phyloP scores from a whole-genome alignment of 2,888 invertebrate species.

The Gibbula magus region DNA sequence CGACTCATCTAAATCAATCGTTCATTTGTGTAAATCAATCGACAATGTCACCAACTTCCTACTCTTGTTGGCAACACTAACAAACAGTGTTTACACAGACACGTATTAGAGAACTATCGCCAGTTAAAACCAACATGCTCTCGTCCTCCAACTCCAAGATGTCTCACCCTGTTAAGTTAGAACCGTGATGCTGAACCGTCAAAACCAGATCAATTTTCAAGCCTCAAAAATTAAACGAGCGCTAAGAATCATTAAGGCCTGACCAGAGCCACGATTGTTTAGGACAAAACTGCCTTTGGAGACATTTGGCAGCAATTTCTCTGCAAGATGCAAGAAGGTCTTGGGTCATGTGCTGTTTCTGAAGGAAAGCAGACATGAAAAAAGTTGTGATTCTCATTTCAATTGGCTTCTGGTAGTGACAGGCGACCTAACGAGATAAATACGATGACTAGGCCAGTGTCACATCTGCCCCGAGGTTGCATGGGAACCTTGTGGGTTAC shows the following conservation, averaged over 20 bases:
- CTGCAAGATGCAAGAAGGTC: background rate
- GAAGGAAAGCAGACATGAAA: background rate
- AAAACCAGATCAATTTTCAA: background rate
- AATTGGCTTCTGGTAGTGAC: constrained; percentile 1
- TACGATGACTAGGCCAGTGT: background rate
- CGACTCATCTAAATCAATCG: constrained; percentile 7
- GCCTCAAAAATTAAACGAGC: constrained; percentile 1
- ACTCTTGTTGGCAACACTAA: background rate
- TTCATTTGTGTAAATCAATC: constrained; percentile 2
- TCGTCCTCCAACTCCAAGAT: background rate
- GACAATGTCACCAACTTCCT: background rate
- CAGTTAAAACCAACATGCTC: background rate
- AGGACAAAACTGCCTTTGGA: background rate
- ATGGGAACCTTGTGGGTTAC: background rate
- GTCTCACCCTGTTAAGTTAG: background rate
- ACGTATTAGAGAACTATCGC: constrained; percentile 3
- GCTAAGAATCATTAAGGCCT: background rate
- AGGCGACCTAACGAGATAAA: constrained; percentile 7
- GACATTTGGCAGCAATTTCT: constrained; percentile 18
- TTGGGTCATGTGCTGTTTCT: constrained; percentile 7
- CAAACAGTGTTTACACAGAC: constrained; percentile 11
- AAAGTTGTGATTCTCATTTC: background rate
- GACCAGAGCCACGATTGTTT: constrained; percentile 14
- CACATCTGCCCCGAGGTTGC: background rate
- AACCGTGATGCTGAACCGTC: background rate